These are phyloP conservation scores for Ostrea edulis DNA, from an alignment of 1,140 invertebrate genomes.

Conservation along the genomic window DNA sequence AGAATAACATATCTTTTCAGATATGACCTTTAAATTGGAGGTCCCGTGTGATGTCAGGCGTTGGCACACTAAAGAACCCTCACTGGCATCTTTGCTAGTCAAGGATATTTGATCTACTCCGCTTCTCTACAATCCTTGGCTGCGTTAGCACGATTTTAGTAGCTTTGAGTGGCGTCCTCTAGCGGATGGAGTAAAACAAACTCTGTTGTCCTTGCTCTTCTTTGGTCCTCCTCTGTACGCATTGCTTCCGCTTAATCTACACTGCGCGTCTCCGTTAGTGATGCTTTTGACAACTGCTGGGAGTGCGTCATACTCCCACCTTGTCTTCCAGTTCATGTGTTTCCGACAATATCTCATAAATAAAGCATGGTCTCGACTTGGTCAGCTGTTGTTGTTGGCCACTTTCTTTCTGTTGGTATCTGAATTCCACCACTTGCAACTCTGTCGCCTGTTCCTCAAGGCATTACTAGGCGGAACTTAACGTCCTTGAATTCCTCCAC, in stretches of 20 bases:
- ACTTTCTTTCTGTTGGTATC: conserved; percentile 51
- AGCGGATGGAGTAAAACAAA: too few relatives aligned
- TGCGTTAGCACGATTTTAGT: too few relatives aligned
- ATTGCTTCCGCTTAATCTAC: background rate
- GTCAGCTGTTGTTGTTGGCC: conserved; percentile 37
- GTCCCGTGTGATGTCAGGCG: too few relatives aligned
- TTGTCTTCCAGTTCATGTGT: conserved; percentile 41
- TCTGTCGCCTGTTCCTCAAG: background rate
- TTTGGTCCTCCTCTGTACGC: background rate
- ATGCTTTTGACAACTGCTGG: background rate
- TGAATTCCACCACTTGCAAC: conserved; percentile 41
- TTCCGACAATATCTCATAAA: conserved; percentile 19
- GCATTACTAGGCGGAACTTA: conserved; percentile 38
- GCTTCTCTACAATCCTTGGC: too few relatives aligned
- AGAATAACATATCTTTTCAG: too few relatives aligned
- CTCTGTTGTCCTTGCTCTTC: background rate
- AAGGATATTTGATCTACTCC: too few relatives aligned
- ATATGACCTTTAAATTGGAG: too few relatives aligned
- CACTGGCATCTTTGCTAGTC: too few relatives aligned
- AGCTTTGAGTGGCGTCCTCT: too few relatives aligned
- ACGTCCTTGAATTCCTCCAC: conserved; percentile 34
- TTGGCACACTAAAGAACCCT: too few relatives aligned
- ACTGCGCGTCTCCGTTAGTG: background rate
- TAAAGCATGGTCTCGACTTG: conserved; percentile 34
- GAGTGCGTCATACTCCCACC: conserved; percentile 23